Evolutionary conservation across 2,797 vertebrate species (phyloP).

Genomic region (Hipposideros larvatus): DNA sequence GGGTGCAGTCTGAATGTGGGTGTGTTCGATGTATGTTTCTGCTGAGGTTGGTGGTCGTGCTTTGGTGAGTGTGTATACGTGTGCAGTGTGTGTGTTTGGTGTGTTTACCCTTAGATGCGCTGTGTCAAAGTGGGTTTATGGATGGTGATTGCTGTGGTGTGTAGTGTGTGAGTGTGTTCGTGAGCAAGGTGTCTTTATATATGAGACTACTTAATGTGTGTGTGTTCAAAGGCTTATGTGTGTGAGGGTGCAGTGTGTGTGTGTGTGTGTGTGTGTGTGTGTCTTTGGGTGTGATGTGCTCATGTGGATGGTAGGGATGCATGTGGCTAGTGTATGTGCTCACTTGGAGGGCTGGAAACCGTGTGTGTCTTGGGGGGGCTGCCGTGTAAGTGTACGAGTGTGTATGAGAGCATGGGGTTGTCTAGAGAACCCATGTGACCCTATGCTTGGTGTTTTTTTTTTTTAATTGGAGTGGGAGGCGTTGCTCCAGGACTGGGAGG

Average conservation of each 20-base stretch:
- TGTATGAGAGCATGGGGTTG: slow-evolving; percentile 35
- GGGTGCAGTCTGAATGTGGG: slow-evolving; percentile 63
- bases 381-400: neutral
- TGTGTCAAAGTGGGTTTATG: slow-evolving; percentile 3
- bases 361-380: neutral
- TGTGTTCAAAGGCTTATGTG: slow-evolving; percentile 64
- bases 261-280: neutral
- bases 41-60: slow-evolving; percentile 4
- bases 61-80: slow-evolving; percentile 28
- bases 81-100: neutral
- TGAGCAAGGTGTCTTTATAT: slow-evolving; percentile 10
- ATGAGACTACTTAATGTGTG: slow-evolving; percentile 24
- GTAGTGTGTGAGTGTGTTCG: neutral
- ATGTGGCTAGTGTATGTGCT: neutral
- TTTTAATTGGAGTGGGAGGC: neutral
- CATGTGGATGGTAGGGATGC: neutral
- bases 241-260: neutral
- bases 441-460: neutral
- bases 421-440: slow-evolving; percentile 32
- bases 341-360: neutral
- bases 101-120: slow-evolving; percentile 50
- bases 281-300: slow-evolving; percentile 20
- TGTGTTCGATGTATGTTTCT: slow-evolving; percentile 65
- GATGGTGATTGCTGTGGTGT: slow-evolving; percentile 27
- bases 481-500: neutral